These are phyloP conservation scores for Chaitophorus viminalis DNA, from an alignment of 2,888 invertebrate genomes.

Conservation along the genomic window DNA sequence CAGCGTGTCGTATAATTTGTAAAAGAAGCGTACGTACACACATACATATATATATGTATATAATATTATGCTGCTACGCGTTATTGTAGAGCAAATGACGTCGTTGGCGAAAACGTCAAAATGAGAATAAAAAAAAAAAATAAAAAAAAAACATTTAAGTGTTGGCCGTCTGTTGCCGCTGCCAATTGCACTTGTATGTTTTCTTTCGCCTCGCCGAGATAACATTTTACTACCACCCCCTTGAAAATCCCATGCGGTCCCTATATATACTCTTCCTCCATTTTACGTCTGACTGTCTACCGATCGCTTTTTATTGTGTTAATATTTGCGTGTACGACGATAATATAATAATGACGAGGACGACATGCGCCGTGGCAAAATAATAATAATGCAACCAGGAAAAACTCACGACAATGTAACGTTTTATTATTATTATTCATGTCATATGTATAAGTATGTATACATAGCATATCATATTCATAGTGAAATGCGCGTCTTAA, in stretches of 20 bases:
- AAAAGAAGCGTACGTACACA: neutral
- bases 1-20: no score
- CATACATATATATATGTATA: neutral
- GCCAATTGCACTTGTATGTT: neutral
- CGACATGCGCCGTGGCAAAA: no score
- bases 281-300: neutral
- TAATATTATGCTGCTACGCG: neutral
- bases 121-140: slow-evolving; percentile 3
- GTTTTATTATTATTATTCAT: no score
- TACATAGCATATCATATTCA: no score
- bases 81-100: slow-evolving; percentile 11
- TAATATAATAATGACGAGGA: neutral
- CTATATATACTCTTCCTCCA: no score
- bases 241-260: neutral
- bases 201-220: neutral
- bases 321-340: neutral
- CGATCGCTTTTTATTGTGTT: neutral
- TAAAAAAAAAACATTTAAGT: neutral
- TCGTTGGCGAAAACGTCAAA: slow-evolving; percentile 14
- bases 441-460: no score
- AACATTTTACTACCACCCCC: neutral
- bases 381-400: no score
- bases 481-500: no score
- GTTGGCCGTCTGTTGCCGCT: neutral
- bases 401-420: no score